Conservation (phyloP, 2,888 invertebrate species). For the Neelides folsomi region DNA sequence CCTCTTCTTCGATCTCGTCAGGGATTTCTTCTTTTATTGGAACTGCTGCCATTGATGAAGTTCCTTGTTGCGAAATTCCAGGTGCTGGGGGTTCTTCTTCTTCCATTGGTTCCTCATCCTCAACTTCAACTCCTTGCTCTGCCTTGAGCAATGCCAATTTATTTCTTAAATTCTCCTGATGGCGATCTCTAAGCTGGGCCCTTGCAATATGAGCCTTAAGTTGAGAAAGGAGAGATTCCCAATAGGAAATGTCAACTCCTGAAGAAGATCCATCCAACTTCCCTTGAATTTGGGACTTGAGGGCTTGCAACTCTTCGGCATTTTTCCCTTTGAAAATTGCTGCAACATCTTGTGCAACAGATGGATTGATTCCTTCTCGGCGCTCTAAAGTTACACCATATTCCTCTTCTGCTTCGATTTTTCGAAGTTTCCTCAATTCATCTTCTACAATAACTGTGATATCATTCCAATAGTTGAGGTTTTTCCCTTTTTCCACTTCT, state of each 20-base stretch:
- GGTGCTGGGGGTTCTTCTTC: constrained; percentile 11
- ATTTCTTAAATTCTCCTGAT: constrained; percentile 73
- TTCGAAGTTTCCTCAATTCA: constrained; percentile 72
- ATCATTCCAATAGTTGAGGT: constrained; percentile 88
- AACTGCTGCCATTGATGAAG: not conserved
- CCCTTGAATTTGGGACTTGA: constrained; percentile 70
- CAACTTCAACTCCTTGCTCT: constrained; percentile 49
- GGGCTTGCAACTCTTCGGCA: constrained; percentile 64
- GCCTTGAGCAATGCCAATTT: constrained; percentile 81
- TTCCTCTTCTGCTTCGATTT: constrained; percentile 52
- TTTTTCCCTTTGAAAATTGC: constrained; percentile 86
- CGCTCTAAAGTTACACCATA: constrained; percentile 48
- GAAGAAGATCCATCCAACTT: constrained; percentile 73
- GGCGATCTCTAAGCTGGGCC: constrained; percentile 78
- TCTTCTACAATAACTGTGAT: constrained; percentile 89
- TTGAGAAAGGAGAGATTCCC: constrained; percentile 93
- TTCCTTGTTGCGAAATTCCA: constrained; percentile 12
- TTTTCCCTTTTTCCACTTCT: constrained; percentile 75
- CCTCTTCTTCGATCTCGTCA: constrained; percentile 36
- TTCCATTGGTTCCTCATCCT: constrained; percentile 17
- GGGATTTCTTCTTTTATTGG: constrained; percentile 1
- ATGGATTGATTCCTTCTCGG: constrained; percentile 72
- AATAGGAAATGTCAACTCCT: constrained; percentile 91
- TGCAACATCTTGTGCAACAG: constrained; percentile 79
- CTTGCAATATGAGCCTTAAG: constrained; percentile 90